A percentile compares a stretch with the other conserved stretches of the same genome.
Evolutionary conservation across 64 coral and sea anemone species (phyloP).

Genomic region (Porites lutea): DNA sequence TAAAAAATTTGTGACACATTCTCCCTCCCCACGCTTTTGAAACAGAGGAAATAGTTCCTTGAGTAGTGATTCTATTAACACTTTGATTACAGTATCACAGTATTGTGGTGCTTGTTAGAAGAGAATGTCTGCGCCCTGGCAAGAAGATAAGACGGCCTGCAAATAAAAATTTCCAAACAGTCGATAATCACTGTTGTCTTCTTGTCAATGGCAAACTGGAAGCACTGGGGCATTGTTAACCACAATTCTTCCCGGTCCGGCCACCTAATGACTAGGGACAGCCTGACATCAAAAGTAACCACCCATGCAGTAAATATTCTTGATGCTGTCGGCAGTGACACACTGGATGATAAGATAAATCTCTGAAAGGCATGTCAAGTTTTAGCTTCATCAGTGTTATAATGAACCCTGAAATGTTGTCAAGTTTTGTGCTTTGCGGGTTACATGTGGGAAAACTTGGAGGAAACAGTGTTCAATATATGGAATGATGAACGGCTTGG

Average conservation of each 20-base stretch:
- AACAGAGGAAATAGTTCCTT: not conserved
- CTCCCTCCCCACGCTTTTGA: slow-evolving; percentile 36
- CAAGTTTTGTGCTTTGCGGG: slow-evolving; percentile 5
- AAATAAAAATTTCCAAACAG: not conserved
- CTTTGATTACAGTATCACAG: not conserved
- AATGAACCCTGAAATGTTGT: slow-evolving; percentile 62
- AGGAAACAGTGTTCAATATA: slow-evolving; percentile 48
- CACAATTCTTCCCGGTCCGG: slow-evolving; percentile 35
- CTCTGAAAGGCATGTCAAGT: slow-evolving; percentile 30
- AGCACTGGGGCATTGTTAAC: slow-evolving; percentile 23
- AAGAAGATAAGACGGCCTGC: not conserved
- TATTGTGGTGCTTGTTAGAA: slow-evolving; percentile 11
- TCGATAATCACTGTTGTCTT: slow-evolving; percentile 23
- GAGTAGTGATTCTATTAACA: not conserved
- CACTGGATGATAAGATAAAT: not conserved
- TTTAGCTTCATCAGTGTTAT: slow-evolving; percentile 45
- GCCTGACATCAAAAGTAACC: not conserved
- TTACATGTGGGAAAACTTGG: slow-evolving; percentile 53
- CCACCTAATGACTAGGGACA: not conserved
- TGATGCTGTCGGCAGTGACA: slow-evolving; percentile 35
- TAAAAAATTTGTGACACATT: not conserved
- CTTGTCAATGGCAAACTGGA: slow-evolving; percentile 7
- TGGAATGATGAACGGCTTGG: slow-evolving; percentile 50
- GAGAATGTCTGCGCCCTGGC: no score
- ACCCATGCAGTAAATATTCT: slow-evolving; percentile 30